Conservation (phyloP, 2,888 invertebrate species). For the Fabriciana adippe region DNA sequence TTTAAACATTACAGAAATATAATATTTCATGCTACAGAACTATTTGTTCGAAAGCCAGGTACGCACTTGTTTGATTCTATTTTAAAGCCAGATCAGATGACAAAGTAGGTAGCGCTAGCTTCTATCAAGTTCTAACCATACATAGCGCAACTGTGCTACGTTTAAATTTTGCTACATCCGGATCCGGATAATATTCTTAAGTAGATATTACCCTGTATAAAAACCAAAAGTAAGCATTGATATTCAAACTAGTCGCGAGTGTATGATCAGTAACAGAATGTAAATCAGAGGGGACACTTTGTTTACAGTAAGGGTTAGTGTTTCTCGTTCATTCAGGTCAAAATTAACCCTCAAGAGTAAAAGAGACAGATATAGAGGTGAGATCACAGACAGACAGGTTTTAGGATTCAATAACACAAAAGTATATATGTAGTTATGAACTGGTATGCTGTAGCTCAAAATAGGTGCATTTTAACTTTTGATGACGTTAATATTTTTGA, state of each 20-base stretch:
- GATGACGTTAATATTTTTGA: background rate
- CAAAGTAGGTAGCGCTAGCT: too few relatives aligned
- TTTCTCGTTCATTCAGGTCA: constrained; percentile 11
- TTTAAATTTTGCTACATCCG: too few relatives aligned
- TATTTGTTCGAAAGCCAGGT: too few relatives aligned
- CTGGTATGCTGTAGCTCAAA: background rate
- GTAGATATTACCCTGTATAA: background rate
- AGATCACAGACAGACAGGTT: constrained; percentile 15
- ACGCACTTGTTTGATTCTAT: too few relatives aligned
- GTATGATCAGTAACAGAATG: constrained; percentile 15
- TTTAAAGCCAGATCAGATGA: too few relatives aligned
- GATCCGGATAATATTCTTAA: too few relatives aligned
- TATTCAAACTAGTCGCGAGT: background rate
- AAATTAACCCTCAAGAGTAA: constrained; percentile 14
- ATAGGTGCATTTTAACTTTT: background rate
- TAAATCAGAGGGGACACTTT: constrained; percentile 24
- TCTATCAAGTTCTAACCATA: too few relatives aligned
- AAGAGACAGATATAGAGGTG: constrained; percentile 13
- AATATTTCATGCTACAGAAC: too few relatives aligned
- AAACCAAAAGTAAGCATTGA: background rate
- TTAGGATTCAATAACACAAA: background rate
- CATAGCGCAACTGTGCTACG: too few relatives aligned
- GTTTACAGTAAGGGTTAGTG: constrained; percentile 20
- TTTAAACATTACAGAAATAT: too few relatives aligned
- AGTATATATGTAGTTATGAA: constrained; percentile 4